A percentile compares a stretch with the other conserved stretches of the same genome.
Evolutionary conservation across 92 coral and sea anemone species (phyloP).

Genomic region (Micromussa lordhowensis): DNA sequence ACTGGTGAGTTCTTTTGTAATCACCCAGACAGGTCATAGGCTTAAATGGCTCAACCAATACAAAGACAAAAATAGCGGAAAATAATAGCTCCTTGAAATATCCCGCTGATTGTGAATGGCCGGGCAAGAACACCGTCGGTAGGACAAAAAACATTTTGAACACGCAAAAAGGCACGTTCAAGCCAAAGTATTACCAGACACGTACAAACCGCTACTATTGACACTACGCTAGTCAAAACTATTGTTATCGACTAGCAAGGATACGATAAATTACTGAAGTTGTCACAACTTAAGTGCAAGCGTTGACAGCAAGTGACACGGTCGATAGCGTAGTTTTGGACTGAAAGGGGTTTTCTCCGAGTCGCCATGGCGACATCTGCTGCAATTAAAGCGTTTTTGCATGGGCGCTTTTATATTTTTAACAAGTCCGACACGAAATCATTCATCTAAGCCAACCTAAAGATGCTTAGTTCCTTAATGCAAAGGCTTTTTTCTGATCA

Average conservation of each 20-base stretch:
- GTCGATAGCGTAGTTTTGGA: background rate
- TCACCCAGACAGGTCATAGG: constrained; percentile 28
- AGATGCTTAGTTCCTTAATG: background rate
- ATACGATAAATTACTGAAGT: background rate
- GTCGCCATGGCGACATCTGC: background rate
- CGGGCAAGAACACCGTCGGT: background rate
- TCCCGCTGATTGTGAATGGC: background rate
- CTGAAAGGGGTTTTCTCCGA: constrained; percentile 7
- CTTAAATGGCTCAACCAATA: background rate
- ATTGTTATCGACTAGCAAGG: background rate
- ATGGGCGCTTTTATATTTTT: background rate
- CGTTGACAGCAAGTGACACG: constrained; percentile 17
- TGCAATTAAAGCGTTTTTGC: background rate
- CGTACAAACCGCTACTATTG: background rate
- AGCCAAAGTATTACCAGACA: background rate
- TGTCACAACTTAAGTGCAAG: constrained; percentile 12
- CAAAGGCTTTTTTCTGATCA: background rate
- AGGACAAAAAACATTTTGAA: background rate
- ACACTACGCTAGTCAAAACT: background rate
- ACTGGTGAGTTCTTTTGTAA: background rate
- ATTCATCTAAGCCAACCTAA: background rate
- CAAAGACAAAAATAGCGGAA: constrained; percentile 9
- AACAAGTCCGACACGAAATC: too few species aligned
- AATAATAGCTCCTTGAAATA: background rate
- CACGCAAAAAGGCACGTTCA: background rate